A percentile compares a stretch with the other conserved stretches of the same genome.
Conservation (phyloP, 2,113 vertebrate species). For the Nycticebus coucang region DNA sequence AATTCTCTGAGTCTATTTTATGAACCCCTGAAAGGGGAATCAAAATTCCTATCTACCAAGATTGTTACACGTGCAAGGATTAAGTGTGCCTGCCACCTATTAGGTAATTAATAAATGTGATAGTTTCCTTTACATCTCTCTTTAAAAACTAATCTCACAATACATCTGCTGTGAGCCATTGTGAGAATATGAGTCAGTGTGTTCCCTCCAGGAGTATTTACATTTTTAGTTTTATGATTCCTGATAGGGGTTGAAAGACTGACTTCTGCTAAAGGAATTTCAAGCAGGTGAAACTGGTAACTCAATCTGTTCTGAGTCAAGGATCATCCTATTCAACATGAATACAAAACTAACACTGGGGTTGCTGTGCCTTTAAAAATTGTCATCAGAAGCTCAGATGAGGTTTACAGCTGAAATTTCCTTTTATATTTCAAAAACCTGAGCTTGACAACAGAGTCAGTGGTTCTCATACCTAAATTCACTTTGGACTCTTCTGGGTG, state of each 20-base stretch:
- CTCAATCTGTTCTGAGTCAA: background rate
- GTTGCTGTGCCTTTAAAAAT: background rate
- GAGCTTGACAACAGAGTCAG: background rate
- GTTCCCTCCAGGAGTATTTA: background rate
- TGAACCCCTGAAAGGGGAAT: background rate
- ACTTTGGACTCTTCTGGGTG: background rate
- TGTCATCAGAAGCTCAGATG: rapidly evolving
- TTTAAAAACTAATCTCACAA: conserved; percentile 17
- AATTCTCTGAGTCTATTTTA: background rate
- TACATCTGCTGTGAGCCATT: background rate
- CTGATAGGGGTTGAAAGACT: background rate
- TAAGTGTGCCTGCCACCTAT: background rate
- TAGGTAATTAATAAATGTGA: background rate
- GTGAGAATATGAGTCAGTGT: background rate
- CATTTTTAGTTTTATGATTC: background rate
- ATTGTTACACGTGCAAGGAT: background rate
- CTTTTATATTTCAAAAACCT: conserved; percentile 6
- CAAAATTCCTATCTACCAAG: background rate
- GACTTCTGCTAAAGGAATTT: background rate
- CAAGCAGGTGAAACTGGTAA: background rate
- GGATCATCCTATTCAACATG: background rate
- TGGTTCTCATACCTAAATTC: background rate
- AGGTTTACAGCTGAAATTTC: background rate
- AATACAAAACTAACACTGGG: rapidly evolving
- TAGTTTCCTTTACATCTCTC: background rate